phyloP scores from a whole-genome alignment of 2,797 vertebrate genomes.

The Anguilla obscura region DNA sequence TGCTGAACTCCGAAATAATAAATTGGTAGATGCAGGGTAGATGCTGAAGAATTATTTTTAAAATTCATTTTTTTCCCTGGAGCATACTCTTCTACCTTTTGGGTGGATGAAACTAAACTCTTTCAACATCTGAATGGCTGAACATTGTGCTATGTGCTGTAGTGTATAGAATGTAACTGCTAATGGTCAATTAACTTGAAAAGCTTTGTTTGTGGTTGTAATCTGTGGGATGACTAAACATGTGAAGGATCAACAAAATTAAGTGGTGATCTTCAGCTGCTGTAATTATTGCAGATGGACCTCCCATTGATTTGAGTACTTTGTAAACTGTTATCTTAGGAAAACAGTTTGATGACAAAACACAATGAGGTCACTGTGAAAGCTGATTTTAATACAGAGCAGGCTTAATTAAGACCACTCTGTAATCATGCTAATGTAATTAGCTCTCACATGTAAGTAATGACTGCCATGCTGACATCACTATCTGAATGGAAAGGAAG shows the following conservation, averaged over 20 bases:
- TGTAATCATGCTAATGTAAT: constrained; percentile 12
- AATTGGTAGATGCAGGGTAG: background rate
- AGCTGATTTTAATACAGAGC: background rate
- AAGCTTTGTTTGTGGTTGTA: background rate
- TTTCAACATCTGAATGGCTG: background rate
- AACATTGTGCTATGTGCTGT: background rate
- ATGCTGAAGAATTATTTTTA: background rate
- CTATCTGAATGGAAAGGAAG: background rate
- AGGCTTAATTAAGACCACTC: background rate
- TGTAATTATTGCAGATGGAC: background rate
- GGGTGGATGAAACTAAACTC: background rate
- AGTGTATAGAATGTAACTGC: background rate
- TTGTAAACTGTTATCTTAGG: background rate
- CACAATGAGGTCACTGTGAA: background rate
- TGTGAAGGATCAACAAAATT: background rate
- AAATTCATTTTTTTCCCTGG: background rate
- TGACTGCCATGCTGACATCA: background rate
- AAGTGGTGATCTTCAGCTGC: background rate
- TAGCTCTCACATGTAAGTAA: constrained; percentile 19
- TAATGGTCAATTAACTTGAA: background rate
- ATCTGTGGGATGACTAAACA: background rate
- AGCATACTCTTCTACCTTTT: background rate
- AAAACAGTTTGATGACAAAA: background rate
- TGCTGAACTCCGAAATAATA: background rate
- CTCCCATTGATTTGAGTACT: background rate